Evolutionary conservation across 2,113 vertebrate species (phyloP), one percentile per base, ranked within the genome.

Genomic region (Bucco capensis): DNA sequence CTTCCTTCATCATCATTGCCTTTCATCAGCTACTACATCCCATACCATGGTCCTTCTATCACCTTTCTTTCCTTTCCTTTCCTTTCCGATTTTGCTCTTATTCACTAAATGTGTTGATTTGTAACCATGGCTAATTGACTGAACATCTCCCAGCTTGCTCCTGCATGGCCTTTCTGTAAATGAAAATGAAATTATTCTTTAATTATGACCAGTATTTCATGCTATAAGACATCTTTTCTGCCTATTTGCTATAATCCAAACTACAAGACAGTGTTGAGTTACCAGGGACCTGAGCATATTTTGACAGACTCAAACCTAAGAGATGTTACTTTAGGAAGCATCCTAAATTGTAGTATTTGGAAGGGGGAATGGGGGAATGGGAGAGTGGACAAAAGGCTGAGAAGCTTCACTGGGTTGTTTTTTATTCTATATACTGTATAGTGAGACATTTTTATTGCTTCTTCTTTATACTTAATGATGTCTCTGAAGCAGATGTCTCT

Each of bases 151-250:
- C 21, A 71, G 40, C 27, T 74, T 69, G 35, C 11, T 80, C 62
- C 56, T 83, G 19, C 23, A 27, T 50, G 76, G 79, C 38, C 18
- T 57, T 78, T 90, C 66, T 80, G 76, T 70, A 69, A 66, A 49
- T 49, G 40, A 31, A 91, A 94, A 92, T 81, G 4, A 66, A 84
- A 94, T 91, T 65, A 89, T 90, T 60, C 47, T 86, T 86, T 73
- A 83, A 88, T 93, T 86, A 71, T 62, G 51, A 40, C 23, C 67
- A 71, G 5, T 37, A 61, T 75, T 83, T 84, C 62, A 62, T 82
- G 58, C 25, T 74, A 65, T 12, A 62, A 84, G 49, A 27, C 33
- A 75, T 19, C 19, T 17, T 76, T 83, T 89, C 40, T 60, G 11
- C 71, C 24, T 78, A 25, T 89, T 74, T 82, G 8, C 19, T 76